Evolutionary conservation across 2,113 vertebrate species (phyloP).

Genomic region (Recurvirostra avosetta): DNA sequence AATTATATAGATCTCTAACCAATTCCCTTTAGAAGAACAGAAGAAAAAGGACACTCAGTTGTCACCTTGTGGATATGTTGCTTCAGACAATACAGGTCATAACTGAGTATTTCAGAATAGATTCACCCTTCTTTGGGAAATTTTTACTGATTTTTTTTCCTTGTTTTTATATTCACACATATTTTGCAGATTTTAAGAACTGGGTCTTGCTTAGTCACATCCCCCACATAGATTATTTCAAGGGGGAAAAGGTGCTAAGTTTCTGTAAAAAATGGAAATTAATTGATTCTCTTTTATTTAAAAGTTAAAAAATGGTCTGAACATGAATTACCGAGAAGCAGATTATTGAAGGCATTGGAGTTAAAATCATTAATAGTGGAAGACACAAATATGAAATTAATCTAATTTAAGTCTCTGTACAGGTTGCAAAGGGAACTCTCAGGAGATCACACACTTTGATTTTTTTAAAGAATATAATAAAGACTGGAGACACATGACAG

Average conservation of each 20-base stretch:
- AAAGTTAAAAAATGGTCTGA: not conserved
- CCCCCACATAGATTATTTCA: not conserved
- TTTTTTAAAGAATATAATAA: slow-evolving; percentile 7
- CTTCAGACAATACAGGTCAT: not conserved
- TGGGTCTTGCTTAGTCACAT: not conserved
- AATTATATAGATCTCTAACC: not conserved
- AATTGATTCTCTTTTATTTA: not conserved
- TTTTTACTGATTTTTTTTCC: not conserved
- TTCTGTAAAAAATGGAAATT: not conserved
- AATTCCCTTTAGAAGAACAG: not conserved
- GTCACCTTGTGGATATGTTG: not conserved
- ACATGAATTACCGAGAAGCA: not conserved
- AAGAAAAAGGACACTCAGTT: not conserved
- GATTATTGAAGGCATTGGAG: not conserved
- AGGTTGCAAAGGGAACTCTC: not conserved
- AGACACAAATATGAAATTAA: not conserved
- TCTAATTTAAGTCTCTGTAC: not conserved
- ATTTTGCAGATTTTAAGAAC: not conserved
- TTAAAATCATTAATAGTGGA: slow-evolving; percentile 1
- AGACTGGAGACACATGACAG: not conserved
- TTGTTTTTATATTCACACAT: not conserved
- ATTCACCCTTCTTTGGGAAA: not conserved
- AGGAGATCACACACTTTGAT: not conserved
- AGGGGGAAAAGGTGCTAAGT: not conserved
- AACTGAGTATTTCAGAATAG: not conserved